Evolutionary conservation across 2,113 vertebrate species (phyloP), one percentile per base, ranked within the genome.

Genomic region (Urocynchramus pylzowi): DNA sequence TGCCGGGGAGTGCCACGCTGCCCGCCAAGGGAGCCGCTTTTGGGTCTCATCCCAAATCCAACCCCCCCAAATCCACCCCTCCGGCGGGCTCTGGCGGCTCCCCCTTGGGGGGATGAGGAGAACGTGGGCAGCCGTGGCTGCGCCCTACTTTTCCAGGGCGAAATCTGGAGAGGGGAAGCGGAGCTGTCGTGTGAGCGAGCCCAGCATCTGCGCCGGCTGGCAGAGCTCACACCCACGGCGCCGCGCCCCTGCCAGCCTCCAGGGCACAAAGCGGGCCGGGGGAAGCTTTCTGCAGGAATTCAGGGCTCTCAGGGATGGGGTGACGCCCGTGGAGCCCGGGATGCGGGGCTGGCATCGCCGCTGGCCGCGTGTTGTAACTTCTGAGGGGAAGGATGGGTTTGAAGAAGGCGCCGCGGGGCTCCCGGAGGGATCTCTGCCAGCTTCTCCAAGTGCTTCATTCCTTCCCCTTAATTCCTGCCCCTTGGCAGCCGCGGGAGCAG

Each of bases 21-120:
- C 6, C 52, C 0, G 1, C 5, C 0, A 10, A 5, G 0, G 2
- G 49, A 69, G 63, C n/a, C 1, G 42, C 2, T 24, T 30, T 35
- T 23, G 5, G 23, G 30, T 20, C 42, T 31, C 21, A 22, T 35
- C 75, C 42, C n/a, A 35, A 39, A 37, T 8, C 41, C 52, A 18
- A 6, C 6, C 21, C 3, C 26, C 33, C 1, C 33, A 11, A 37
- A 47, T 27, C 30, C 68, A 17, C 5, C 39, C 37, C 31, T 18
- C 14, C 15, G 2, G 8, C 1, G 63, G 49, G 28, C 3, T 35
- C 11, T 1, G 14, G 45, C 82, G 9, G 59, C 65, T 78, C 35
- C 70, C 28, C 17, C 19, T n/a, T n/a, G n/a, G n/a, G 30, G 24
- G 68, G 59, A n/a, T 37, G 33, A 47, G 89, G 47, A 47, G 67